phyloP scores from a whole-genome alignment of 2,113 vertebrate genomes.

The Okapia johnstoni region DNA sequence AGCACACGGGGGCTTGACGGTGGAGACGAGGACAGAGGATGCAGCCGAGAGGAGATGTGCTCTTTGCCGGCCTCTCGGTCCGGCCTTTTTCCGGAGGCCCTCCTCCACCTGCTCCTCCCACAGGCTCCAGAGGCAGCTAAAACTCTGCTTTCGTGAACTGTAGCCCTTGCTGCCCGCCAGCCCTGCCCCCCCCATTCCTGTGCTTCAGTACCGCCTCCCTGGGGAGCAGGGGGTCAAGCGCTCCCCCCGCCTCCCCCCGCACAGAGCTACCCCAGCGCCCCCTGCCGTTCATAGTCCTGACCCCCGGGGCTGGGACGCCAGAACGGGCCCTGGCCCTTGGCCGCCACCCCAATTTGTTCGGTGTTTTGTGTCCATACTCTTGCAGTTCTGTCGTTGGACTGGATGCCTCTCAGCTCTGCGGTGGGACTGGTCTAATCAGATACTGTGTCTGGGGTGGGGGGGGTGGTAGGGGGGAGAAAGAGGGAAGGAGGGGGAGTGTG shows the following conservation, averaged over 20 bases:
- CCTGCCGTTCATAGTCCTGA: neutral
- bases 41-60: neutral
- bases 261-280: neutral
- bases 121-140: neutral
- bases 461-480: neutral
- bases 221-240: neutral
- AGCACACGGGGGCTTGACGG: neutral
- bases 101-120: neutral
- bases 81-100: neutral
- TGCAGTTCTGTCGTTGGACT: conserved; percentile 62
- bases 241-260: neutral
- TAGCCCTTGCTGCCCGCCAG: neutral
- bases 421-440: neutral
- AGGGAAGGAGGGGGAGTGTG: neutral
- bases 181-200: neutral
- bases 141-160: conserved; percentile 44
- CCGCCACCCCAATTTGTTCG: neutral
- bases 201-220: neutral
- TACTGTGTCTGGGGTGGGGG: neutral
- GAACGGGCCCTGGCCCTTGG: neutral
- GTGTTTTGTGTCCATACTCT: conserved; percentile 72
- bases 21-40: neutral
- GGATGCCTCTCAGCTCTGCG: conserved; percentile 27
- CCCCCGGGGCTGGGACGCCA: neutral
- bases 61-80: neutral